These are phyloP conservation scores for Aporophyla lueneburgensis DNA, from an alignment of 2,888 invertebrate species.

Conservation along the genomic window DNA sequence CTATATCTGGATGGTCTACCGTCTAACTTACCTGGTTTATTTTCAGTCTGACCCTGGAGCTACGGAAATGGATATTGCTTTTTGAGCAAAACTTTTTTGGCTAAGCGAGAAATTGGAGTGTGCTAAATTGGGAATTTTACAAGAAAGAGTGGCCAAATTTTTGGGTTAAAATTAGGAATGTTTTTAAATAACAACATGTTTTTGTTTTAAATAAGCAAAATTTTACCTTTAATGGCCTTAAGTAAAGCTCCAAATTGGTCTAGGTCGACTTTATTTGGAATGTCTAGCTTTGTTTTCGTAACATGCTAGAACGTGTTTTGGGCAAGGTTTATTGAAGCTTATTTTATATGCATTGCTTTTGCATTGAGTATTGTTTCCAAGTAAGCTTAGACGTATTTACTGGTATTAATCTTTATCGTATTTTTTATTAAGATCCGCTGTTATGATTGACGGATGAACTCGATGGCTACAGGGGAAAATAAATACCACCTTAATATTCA, in stretches of 20 bases:
- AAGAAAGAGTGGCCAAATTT: neutral
- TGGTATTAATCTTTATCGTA: too few relatives aligned
- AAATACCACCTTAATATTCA: neutral
- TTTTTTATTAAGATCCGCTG: neutral
- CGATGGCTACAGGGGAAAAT: neutral
- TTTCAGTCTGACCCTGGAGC: conserved; percentile 18
- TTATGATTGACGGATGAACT: neutral
- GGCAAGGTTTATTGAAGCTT: neutral
- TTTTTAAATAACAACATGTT: too few relatives aligned
- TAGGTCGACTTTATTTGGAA: neutral
- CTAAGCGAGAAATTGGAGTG: neutral
- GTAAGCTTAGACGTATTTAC: neutral
- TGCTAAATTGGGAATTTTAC: neutral
- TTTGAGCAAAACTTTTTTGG: conserved; percentile 18
- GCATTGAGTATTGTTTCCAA: too few relatives aligned
- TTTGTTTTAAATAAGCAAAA: neutral
- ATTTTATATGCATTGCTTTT: too few relatives aligned
- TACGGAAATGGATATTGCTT: conserved; percentile 30
- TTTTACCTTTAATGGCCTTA: neutral
- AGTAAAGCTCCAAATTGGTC: neutral
- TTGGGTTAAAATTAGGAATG: neutral
- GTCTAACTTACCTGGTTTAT: conserved; percentile 35
- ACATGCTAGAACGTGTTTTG: neutral
- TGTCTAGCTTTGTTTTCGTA: neutral
- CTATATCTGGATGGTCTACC: conserved; percentile 36